These are phyloP conservation scores for Rhea pennata DNA, from an alignment of 2,113 vertebrate genomes.

Conservation along the genomic window DNA sequence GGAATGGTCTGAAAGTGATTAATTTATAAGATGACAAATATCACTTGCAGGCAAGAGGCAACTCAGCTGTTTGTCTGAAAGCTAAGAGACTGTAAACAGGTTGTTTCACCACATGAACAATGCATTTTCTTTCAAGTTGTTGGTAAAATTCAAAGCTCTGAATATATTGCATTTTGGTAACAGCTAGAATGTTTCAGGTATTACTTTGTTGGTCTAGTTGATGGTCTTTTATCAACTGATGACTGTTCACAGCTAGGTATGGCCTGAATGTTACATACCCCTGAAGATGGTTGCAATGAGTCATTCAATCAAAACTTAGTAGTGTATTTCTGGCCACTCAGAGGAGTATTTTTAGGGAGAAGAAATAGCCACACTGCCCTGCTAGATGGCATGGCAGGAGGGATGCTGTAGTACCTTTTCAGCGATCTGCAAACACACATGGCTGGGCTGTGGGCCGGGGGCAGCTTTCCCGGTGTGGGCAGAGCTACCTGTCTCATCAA, in stretches of 20 bases:
- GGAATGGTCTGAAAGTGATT: constrained; percentile 45
- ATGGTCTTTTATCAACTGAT: not conserved
- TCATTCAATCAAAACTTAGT: not conserved
- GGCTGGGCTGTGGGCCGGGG: not conserved
- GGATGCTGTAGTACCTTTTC: rapidly evolving
- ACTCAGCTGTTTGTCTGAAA: not conserved
- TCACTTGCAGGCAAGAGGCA: constrained; percentile 29
- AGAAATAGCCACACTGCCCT: rapidly evolving
- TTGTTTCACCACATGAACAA: not conserved
- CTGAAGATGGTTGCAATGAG: rapidly evolving
- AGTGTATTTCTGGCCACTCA: not conserved
- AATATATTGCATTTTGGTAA: not conserved
- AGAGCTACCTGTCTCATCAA: not conserved
- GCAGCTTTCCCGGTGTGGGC: not conserved
- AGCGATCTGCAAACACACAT: not conserved
- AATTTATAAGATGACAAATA: constrained; percentile 61
- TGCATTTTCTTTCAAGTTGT: not conserved
- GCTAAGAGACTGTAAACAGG: not conserved
- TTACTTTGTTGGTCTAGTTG: rapidly evolving
- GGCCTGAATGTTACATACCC: not conserved
- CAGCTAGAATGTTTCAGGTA: not conserved
- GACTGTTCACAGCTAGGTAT: not conserved
- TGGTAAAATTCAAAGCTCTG: not conserved
- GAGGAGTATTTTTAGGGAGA: not conserved
- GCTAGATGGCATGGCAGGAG: too few relatives aligned